phyloP scores from a whole-genome alignment of 2,113 vertebrate genomes.

The Marmota monax region DNA sequence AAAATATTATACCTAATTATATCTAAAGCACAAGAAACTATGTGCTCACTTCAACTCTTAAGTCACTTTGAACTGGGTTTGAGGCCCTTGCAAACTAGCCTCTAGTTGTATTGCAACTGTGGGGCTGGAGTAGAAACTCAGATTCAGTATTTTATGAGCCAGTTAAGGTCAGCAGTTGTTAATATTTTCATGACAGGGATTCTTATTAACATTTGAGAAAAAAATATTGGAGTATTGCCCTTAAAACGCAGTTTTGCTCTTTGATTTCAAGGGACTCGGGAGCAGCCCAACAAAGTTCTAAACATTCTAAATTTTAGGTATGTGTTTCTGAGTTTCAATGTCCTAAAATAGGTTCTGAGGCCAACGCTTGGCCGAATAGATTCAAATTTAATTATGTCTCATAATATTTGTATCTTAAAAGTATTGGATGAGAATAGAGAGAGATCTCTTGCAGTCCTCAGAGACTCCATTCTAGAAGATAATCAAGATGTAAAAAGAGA shows the following conservation, averaged over 20 bases:
- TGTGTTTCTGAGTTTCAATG: neutral
- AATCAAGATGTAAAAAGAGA: neutral
- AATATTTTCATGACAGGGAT: neutral
- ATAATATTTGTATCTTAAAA: slow-evolving; percentile 29
- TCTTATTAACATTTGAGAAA: neutral
- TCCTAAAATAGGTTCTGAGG: neutral
- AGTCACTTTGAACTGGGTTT: neutral
- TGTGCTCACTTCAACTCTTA: neutral
- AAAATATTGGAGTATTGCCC: neutral
- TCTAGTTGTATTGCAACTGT: neutral
- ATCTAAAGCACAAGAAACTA: neutral
- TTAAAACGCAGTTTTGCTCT: neutral
- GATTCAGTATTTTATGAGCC: neutral
- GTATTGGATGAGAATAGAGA: neutral
- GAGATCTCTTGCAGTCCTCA: neutral
- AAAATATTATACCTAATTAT: neutral
- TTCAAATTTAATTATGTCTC: slow-evolving; percentile 19
- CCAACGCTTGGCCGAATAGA: neutral
- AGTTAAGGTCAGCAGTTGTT: neutral
- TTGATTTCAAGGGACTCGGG: neutral
- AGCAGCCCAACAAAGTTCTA: neutral
- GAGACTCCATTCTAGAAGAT: neutral
- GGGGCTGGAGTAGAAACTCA: neutral
- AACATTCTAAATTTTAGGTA: neutral
- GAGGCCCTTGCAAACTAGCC: neutral